Evolutionary conservation across 2,888 invertebrate species (phyloP), one percentile per base, ranked within the genome.

Genomic region (Esperia sulphurella): DNA sequence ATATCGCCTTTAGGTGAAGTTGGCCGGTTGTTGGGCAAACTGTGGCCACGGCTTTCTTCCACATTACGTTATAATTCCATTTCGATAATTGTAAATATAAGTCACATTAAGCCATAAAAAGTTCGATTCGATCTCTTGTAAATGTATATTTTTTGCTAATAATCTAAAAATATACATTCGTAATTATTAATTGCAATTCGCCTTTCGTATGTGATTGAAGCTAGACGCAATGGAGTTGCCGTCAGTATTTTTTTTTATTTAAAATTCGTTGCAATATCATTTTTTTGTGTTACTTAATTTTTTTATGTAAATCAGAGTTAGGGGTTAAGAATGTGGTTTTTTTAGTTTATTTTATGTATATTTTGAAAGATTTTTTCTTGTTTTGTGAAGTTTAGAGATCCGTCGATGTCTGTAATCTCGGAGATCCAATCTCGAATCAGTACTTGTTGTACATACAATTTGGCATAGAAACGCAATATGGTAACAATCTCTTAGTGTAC

Each of bases 71-170:
- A 76, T 85, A 83, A 87, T 89, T 88, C 88, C 87, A 89, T 87
- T 87, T 88, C 84, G 80, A 81, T 85, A 83, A 83, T 69, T 89
- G 88, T 89, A 89, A 81, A 89, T 88, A 88, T 87, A 77, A 84
- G 84, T 84, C 84, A 78, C 80, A 68, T 83, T 86, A 86, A 86
- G 86, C 87, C 85, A 81, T 83, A 72, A 85, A 51, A 82, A 77
- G 75, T 81, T 87, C 81, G 81, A 86, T 89, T 88, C 88, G 88
- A 88, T 88, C 88, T 88, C 88, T 84, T 87, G 86, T 89, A 86
- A 87, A 87, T 88, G 86, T 88, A 87, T 87, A 83, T 84, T 83
- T 85, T 83, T 87, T 84, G 83, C 85, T 85, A 85, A 79, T 64
- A 60, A 61, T 69, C 59, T 63, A 65, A 59, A 59, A 62, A 54